A percentile compares a stretch with the other conserved stretches of the same genome.
Evolutionary conservation across 2,797 vertebrate species (phyloP).

Genomic region (Phrynocephalus forsythii): DNA sequence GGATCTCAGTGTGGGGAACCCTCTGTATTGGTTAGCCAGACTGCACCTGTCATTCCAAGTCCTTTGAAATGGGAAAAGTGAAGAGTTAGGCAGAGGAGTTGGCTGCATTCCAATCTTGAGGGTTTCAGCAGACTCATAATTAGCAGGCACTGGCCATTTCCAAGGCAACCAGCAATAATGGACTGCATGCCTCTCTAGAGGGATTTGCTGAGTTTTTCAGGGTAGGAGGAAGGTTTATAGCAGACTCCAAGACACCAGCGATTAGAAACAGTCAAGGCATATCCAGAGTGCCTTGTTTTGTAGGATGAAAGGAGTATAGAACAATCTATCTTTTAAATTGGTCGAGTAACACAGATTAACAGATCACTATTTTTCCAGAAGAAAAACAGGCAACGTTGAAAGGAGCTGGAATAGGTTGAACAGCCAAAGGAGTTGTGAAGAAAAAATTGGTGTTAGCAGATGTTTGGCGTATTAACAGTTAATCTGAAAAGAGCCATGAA

Average conservation of each 20-base stretch:
- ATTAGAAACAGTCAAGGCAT: constrained; percentile 15
- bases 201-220: constrained; percentile 24
- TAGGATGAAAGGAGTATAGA: constrained; percentile 4
- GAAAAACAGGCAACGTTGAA: constrained; percentile 1
- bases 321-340: constrained; percentile 6
- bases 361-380: background rate
- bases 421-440: background rate
- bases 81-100: constrained; percentile 4
- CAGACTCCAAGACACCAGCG: constrained; percentile 15
- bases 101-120: constrained; percentile 21
- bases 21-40: constrained; percentile 2
- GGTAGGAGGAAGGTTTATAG: constrained; percentile 14
- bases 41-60: constrained; percentile 19
- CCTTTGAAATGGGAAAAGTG: constrained; percentile 20
- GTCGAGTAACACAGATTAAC: constrained; percentile 10
- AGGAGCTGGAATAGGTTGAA: background rate
- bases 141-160: constrained; percentile 33
- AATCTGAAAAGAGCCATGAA: background rate
- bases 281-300: background rate
- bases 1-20: background rate
- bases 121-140: constrained; percentile 38
- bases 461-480: background rate
- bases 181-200: constrained; percentile 7
- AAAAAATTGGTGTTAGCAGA: background rate
- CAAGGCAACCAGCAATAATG: constrained; percentile 30